phyloP scores from a whole-genome alignment of 1,140 invertebrate species.

The Plutomurus gul region DNA sequence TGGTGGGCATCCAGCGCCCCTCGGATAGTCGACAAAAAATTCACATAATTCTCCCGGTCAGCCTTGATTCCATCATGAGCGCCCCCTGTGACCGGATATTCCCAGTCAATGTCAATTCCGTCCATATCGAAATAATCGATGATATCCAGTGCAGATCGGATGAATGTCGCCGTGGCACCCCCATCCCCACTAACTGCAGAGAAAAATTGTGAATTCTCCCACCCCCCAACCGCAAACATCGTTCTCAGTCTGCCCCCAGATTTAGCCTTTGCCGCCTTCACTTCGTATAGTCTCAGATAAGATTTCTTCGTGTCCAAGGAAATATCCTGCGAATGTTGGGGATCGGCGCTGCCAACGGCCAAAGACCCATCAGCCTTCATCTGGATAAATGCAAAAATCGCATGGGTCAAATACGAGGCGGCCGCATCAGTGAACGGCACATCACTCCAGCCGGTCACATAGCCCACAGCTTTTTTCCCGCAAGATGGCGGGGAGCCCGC shows the following conservation, averaged over 20 bases:
- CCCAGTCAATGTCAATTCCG: conserved; percentile 58
- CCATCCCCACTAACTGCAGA: conserved; percentile 55
- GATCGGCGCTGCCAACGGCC: neutral
- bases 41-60: conserved; percentile 53
- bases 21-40: neutral
- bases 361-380: neutral
- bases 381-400: neutral
- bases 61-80: neutral
- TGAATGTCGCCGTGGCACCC: conserved; percentile 53
- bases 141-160: conserved; percentile 54
- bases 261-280: neutral
- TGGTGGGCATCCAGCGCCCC: neutral
- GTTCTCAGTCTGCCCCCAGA: neutral
- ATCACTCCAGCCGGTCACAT: neutral
- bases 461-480: neutral
- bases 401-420: neutral
- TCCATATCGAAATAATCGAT: conserved; percentile 56
- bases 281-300: neutral
- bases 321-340: neutral
- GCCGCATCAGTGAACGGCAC: neutral
- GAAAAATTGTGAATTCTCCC: conserved; percentile 57
- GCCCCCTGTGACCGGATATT: conserved; percentile 54
- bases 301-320: neutral
- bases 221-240: conserved; percentile 25
- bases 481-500: neutral